Evolutionary conservation across 2,888 invertebrate genomes (phyloP), one percentile per base, ranked within the genome.

Genomic region (Drosophila pseudotakahashii): DNA sequence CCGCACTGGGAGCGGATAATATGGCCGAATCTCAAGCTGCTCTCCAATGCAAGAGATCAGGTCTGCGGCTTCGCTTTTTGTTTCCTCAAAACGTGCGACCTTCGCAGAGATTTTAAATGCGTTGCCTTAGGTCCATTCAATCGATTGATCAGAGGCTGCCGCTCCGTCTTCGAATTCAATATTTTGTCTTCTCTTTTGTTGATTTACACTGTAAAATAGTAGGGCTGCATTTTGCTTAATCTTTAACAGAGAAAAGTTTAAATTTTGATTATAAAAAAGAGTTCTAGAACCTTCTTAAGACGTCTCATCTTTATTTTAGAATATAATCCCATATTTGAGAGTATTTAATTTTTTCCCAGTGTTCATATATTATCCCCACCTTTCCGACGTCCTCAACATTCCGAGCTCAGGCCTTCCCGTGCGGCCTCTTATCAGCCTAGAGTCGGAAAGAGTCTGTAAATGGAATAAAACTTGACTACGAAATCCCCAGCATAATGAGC

Each of bases 31-130:
- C 68, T 57, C 48, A 50, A 13, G 34, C 34, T 67, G 47, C 66
- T 66, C 66, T 54, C 54, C 54, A 76, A 53, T 81, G 86, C 81
- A 85, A 70, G 69, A 76, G 58, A 73, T 81, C 70, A 64, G 59
- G 57, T 81, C 62, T 26, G n/a, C 36, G 54, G 11, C 41, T 16
- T 7, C 39, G 30, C 34, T 51, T 74, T 82, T 81, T 54, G 83
- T 86, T 81, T 86, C 88, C 86, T 85, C 66, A 66, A 59, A 66
- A 58, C 60, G 57, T 62, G 53, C 74, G 88, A 88, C 82, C 82
- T 83, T 83, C 76, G 50, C 47, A 70, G 54, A 53, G 78, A 73
- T 61, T 80, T 75, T 75, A 71, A 76, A 76, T 88, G 78, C 77
- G 80, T 76, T 85, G 61, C 51, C 51, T 70, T 67, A 63, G 67